phyloP scores from a whole-genome alignment of 2,888 invertebrate genomes.

The Boloria euphrosyne region DNA sequence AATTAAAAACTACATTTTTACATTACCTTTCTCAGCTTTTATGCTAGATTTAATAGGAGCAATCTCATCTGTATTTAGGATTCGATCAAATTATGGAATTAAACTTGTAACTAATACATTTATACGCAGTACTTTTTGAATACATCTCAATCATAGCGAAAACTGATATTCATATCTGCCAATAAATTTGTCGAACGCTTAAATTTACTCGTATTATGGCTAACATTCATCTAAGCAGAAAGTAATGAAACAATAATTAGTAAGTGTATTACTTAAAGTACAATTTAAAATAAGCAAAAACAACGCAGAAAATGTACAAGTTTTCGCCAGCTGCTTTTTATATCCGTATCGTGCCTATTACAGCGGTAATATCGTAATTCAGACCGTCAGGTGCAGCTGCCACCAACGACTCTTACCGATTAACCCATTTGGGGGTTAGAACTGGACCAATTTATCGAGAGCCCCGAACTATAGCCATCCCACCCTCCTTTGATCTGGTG shows the following conservation, averaged over 20 bases:
- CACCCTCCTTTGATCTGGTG: conserved; percentile 34
- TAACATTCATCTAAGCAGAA: background rate
- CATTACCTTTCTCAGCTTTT: too few species aligned
- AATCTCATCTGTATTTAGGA: too few species aligned
- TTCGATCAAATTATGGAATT: too few species aligned
- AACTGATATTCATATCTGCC: too few species aligned
- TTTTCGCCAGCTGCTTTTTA: conserved; percentile 40
- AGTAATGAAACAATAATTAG: background rate
- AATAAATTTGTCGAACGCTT: too few species aligned
- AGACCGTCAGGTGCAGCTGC: conserved; percentile 77
- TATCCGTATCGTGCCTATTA: conserved; percentile 41
- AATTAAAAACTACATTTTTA: too few species aligned
- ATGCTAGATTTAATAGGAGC: too few species aligned
- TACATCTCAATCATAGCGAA: too few species aligned
- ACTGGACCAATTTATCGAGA: conserved; percentile 50
- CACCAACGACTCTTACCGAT: conserved; percentile 70
- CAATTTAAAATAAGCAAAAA: conserved; percentile 27
- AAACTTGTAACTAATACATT: too few species aligned
- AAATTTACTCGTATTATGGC: too few species aligned
- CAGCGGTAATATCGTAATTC: conserved; percentile 68
- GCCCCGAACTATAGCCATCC: conserved; percentile 46
- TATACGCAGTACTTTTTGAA: too few species aligned
- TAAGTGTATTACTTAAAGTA: background rate
- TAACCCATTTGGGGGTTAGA: conserved; percentile 68
- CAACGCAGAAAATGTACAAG: conserved; percentile 28